Evolutionary conservation across 2,888 invertebrate genomes (phyloP), one percentile per base, ranked within the genome.

Genomic region (Leistus spinibarbis): DNA sequence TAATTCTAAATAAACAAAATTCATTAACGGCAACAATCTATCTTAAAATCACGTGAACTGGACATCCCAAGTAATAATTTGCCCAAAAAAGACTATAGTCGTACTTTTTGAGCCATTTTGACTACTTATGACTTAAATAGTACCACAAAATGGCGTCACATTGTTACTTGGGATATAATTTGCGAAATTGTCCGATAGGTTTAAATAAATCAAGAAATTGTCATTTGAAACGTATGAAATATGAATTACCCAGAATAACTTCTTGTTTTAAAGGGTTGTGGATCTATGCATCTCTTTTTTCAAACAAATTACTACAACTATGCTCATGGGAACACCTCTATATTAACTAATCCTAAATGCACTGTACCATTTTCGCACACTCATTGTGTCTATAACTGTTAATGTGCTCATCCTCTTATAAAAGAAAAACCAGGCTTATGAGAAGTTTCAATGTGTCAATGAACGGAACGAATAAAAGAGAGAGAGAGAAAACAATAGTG

Each of bases 271-370:
- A 4, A 17, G 60, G 60, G 60, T 16, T 60, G 60, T 60, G 60
- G 17, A 60, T 60, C 60, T 60, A 60, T 19, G 2, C 10, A 19
- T 16, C 20, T 22, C 60, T 40, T 40, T 7, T 10, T 10, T 10
- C 4, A 27, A 27, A 71, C 64, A 57, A 40, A 24, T 23, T 40
- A 66, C 66, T 66, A 66, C 57, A 66, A 60, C 17, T 71, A 67
- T 67, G 73, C 73, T 73, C 73, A 73, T 68, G 75, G 75, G 75
- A 75, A 75, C 75, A 75, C 75, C 75, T 75, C 75, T 75, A 19
- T 60, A 19, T 60, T 60, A 60, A 60, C 9, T 17, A 20, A 60
- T 60, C 17, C 40, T 68, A 54, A 64, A 10, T 60, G 75, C 75
- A 75, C 75, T 75, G 69, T 73, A 73, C 67, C 67, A 73, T 73